A percentile compares a stretch with the other conserved stretches of the same genome.
These are phyloP conservation scores for Linnaemya vulpina DNA, from an alignment of 2,888 invertebrate species.

Conservation along the genomic window DNA sequence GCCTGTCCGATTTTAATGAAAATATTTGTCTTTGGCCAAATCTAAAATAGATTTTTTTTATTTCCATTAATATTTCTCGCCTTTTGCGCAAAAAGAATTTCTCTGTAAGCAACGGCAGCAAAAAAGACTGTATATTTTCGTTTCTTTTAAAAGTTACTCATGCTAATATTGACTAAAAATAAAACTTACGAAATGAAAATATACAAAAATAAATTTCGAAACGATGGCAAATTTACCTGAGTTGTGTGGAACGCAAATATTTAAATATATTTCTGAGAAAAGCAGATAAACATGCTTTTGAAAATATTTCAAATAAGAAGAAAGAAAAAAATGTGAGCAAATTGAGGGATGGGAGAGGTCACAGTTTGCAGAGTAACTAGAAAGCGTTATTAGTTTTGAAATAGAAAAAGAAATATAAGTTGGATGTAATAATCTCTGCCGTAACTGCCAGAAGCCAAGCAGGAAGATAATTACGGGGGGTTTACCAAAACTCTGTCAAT, in stretches of 20 bases:
- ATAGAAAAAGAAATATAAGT: no score
- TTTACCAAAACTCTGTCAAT: no score
- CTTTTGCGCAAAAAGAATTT: constrained; percentile 14
- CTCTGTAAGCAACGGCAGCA: background rate
- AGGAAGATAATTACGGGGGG: no score
- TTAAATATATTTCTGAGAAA: background rate
- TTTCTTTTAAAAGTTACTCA: constrained; percentile 56
- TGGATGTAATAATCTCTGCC: no score
- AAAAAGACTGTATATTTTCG: constrained; percentile 40
- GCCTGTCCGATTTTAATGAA: constrained; percentile 45
- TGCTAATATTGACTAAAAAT: constrained; percentile 60
- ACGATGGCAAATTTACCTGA: constrained; percentile 56
- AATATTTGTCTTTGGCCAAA: constrained; percentile 39
- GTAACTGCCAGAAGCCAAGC: no score
- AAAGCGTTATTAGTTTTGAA: no score
- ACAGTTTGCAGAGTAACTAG: background rate
- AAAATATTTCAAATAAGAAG: background rate
- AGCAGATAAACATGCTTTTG: background rate
- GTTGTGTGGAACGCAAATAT: constrained; percentile 20
- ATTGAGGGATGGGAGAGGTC: background rate
- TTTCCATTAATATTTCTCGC: constrained; percentile 53
- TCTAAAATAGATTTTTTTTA: constrained; percentile 32
- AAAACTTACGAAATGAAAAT: constrained; percentile 45
- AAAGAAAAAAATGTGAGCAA: background rate
- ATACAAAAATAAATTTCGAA: constrained; percentile 37